Percentiles rank a stretch among this genome's conserved stretches.
Conservation (phyloP, 23 tunicate genomes). For the Botrylloides violaceus region DNA sequence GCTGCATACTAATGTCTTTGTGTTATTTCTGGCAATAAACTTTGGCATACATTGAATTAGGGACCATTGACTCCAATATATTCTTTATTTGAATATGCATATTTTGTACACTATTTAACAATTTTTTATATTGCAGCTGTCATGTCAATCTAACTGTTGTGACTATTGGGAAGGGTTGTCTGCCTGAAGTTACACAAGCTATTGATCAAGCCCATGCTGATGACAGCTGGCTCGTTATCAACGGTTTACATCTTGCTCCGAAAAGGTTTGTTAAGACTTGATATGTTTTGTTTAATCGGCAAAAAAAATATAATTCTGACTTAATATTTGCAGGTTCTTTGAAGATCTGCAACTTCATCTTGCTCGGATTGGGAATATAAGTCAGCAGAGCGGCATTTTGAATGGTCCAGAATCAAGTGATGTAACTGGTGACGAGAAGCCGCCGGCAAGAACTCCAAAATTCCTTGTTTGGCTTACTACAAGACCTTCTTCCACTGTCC, state of each 20-base stretch:
- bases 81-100: neutral
- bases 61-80: neutral
- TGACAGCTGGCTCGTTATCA: constrained; percentile 73
- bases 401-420: constrained; percentile 5
- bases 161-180: constrained; percentile 62
- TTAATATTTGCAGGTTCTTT: constrained; percentile 34
- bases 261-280: constrained; percentile 35
- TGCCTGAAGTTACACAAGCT: constrained; percentile 57
- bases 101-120: no score
- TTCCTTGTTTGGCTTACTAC: constrained; percentile 82
- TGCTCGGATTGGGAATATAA: constrained; percentile 76
- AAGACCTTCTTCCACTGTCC: constrained; percentile 27
- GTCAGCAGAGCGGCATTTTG: constrained; percentile 35
- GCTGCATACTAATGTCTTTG: no score
- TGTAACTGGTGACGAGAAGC: constrained; percentile 8
- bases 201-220: constrained; percentile 59
- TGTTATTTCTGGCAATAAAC: no score
- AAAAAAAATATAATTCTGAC: neutral
- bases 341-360: constrained; percentile 67
- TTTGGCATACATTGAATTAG: no score
- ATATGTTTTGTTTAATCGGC: neutral
- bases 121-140: constrained; percentile 11
- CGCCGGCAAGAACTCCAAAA: constrained; percentile 1
- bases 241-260: constrained; percentile 77
- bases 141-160: constrained; percentile 45